phyloP scores from a whole-genome alignment of 2,797 vertebrate genomes.

The Novumbra hubbsi region DNA sequence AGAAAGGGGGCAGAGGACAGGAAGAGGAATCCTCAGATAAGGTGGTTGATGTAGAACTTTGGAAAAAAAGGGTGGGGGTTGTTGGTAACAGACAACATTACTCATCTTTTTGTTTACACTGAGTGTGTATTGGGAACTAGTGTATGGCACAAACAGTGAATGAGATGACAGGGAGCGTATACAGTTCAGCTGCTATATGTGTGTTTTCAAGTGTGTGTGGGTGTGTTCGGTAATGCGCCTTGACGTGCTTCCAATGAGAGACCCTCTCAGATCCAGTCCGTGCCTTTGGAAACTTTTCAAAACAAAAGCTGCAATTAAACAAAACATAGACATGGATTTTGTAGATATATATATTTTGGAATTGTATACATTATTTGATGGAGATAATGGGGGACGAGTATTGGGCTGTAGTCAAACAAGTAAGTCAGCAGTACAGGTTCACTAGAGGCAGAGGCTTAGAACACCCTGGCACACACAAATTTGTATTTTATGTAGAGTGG shows the following conservation, averaged over 20 bases:
- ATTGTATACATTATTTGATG: too few relatives aligned
- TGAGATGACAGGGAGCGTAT: conserved; percentile 79
- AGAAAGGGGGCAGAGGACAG: neutral
- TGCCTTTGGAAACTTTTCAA: conserved; percentile 30
- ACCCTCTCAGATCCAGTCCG: neutral
- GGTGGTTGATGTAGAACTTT: neutral
- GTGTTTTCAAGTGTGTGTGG: conserved; percentile 38
- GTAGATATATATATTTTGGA: neutral
- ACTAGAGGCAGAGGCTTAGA: too few relatives aligned
- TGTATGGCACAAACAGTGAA: conserved; percentile 77
- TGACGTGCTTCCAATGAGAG: conserved; percentile 36
- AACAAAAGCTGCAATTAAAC: conserved; percentile 35
- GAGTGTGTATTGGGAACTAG: conserved; percentile 56
- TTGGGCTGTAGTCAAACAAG: too few relatives aligned
- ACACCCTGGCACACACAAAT: too few relatives aligned
- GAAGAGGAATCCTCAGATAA: neutral
- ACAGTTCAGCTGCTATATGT: conserved; percentile 69
- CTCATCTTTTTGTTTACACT: conserved; percentile 61
- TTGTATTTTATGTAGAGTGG: neutral
- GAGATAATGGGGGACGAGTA: too few relatives aligned
- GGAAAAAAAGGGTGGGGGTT: neutral
- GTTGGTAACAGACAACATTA: conserved; percentile 49
- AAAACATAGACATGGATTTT: neutral
- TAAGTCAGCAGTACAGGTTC: too few relatives aligned
- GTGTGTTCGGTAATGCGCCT: conserved; percentile 52